Percentiles rank a stretch among this genome's conserved stretches.
Conservation (phyloP, 2,797 vertebrate genomes). For the Clarias pachynema region DNA sequence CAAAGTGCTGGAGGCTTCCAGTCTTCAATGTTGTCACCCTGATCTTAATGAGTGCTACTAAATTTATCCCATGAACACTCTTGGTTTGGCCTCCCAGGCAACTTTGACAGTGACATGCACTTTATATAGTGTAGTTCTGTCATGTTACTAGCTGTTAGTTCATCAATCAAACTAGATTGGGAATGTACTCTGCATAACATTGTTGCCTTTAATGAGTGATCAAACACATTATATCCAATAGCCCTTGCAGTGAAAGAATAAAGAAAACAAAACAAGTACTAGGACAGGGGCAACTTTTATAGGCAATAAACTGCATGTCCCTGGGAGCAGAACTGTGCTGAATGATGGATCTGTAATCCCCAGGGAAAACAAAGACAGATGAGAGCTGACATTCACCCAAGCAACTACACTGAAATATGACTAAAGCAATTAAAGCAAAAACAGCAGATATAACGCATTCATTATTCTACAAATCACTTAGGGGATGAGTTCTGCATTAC, state of each 20-base stretch:
- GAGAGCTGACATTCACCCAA: conserved; percentile 44
- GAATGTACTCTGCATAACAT: conserved; percentile 20
- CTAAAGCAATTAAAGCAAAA: conserved; percentile 58
- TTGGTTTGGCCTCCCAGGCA: conserved; percentile 13
- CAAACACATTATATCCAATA: not conserved
- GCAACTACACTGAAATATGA: conserved; percentile 48
- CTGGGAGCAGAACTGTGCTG: conserved; percentile 23
- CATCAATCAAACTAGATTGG: conserved; percentile 28
- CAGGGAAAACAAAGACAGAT: conserved; percentile 48
- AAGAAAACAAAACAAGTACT: conserved; percentile 8
- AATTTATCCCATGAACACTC: conserved; percentile 24
- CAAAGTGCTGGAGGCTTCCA: conserved; percentile 17
- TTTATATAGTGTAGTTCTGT: conserved; percentile 11
- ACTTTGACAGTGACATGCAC: conserved; percentile 39
- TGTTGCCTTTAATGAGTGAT: conserved; percentile 9
- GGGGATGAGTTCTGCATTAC: conserved; percentile 30
- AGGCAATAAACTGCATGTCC: conserved; percentile 23
- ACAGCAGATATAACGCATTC: conserved; percentile 55
- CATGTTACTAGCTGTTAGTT: conserved; percentile 7
- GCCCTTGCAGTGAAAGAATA: not conserved
- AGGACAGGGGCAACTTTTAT: conserved; percentile 15
- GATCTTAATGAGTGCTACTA: conserved; percentile 35
- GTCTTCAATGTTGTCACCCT: conserved; percentile 25
- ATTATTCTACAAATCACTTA: conserved; percentile 53
- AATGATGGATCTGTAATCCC: conserved; percentile 52